These are phyloP conservation scores for Conus ventricosus DNA, from an alignment of 1,140 invertebrate species.

Conservation along the genomic window DNA sequence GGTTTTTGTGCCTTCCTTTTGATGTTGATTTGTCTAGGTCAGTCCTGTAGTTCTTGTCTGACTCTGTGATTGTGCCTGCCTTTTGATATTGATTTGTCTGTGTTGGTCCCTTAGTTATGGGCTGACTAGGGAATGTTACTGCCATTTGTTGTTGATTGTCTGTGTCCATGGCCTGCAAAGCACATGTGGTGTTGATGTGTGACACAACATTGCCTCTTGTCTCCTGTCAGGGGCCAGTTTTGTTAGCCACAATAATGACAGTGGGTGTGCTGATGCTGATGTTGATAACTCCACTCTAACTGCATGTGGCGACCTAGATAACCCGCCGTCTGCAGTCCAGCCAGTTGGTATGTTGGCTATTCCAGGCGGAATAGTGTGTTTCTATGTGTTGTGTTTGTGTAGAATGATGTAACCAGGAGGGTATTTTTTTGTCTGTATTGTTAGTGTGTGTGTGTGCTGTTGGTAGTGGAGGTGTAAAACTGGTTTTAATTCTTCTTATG, in stretches of 20 bases:
- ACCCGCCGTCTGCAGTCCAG: constrained; percentile 7
- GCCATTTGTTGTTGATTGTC: background rate
- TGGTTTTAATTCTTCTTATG: too few relatives aligned
- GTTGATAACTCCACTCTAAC: constrained; percentile 36
- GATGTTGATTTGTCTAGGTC: too few relatives aligned
- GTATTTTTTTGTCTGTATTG: too few relatives aligned
- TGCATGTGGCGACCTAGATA: constrained; percentile 37
- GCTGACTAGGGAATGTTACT: too few relatives aligned
- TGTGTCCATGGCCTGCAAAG: background rate
- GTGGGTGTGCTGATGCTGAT: constrained; percentile 24
- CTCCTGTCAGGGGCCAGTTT: constrained; percentile 37
- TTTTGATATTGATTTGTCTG: too few relatives aligned
- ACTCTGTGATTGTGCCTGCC: too few relatives aligned
- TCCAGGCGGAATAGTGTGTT: background rate
- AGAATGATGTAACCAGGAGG: too few relatives aligned
- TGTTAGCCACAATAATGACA: constrained; percentile 38
- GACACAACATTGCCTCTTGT: constrained; percentile 14
- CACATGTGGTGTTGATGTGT: constrained; percentile 33
- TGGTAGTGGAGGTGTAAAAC: too few relatives aligned
- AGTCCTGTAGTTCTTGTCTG: too few relatives aligned
- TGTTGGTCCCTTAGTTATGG: too few relatives aligned
- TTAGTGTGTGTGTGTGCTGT: too few relatives aligned
- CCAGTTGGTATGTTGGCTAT: constrained; percentile 16
- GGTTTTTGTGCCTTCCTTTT: too few relatives aligned
- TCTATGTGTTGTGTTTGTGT: constrained; percentile 24